A percentile compares a stretch with the other conserved stretches of the same genome.
phyloP scores from a whole-genome alignment of 2,888 invertebrate species.

The Drosophila rubida region DNA sequence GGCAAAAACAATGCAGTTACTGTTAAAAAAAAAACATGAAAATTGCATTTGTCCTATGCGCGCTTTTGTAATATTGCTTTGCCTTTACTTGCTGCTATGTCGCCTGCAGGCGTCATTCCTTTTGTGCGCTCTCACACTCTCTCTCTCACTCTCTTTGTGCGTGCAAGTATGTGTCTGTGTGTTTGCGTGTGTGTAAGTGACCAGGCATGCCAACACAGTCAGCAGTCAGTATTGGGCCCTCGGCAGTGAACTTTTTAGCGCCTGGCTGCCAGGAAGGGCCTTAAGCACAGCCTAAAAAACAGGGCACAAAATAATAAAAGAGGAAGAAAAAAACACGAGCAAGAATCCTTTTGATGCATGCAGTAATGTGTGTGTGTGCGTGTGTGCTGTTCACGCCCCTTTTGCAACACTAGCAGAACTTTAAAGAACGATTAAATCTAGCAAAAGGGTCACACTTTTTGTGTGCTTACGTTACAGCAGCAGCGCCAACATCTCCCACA shows the following conservation, averaged over 20 bases:
- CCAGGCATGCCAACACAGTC: slow-evolving; percentile 13
- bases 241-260: slow-evolving; percentile 73
- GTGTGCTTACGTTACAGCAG: slow-evolving; percentile 5
- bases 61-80: slow-evolving; percentile 29
- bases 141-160: background rate
- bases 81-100: slow-evolving; percentile 3
- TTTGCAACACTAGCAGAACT: slow-evolving; percentile 17
- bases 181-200: slow-evolving; percentile 8
- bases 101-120: slow-evolving; percentile 8
- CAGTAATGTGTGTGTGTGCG: slow-evolving; percentile 15
- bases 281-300: slow-evolving; percentile 18
- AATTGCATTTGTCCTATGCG: slow-evolving; percentile 75
- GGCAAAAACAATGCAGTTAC: slow-evolving; percentile 11
- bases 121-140: slow-evolving; percentile 16
- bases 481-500: slow-evolving; percentile 45
- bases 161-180: background rate
- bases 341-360: slow-evolving; percentile 7
- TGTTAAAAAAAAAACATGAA: slow-evolving; percentile 55
- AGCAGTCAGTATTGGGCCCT: slow-evolving; percentile 62
- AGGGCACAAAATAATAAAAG: slow-evolving; percentile 21
- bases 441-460: slow-evolving; percentile 4
- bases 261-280: slow-evolving; percentile 61
- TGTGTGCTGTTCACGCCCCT: slow-evolving; percentile 59
- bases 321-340: background rate
- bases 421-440: slow-evolving; percentile 18